Conservation (phyloP, 2,797 vertebrate species). For the Gymnothorax javanicus region DNA sequence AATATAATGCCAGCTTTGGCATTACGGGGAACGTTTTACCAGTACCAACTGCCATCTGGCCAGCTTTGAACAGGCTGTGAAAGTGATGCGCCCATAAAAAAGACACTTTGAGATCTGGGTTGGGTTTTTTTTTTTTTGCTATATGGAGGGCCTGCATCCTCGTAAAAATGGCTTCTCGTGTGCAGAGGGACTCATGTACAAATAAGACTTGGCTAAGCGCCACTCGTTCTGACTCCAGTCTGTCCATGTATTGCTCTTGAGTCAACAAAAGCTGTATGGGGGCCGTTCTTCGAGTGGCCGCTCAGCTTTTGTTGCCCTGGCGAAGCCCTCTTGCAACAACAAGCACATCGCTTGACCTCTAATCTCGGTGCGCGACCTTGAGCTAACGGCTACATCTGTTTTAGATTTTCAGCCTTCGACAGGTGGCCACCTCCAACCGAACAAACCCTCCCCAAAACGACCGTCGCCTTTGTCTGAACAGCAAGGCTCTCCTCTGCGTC, state of each 20-base stretch:
- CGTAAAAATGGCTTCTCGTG: not conserved
- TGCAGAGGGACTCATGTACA: not conserved
- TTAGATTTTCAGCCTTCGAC: constrained; percentile 25
- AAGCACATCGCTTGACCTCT: constrained; percentile 31
- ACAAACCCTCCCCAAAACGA: not conserved
- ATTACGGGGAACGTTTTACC: not conserved
- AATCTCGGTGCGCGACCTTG: constrained; percentile 28
- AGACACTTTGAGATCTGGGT: not conserved
- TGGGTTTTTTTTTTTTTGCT: not conserved
- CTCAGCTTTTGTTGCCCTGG: constrained; percentile 15
- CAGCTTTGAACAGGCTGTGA: not conserved
- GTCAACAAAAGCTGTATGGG: constrained; percentile 18
- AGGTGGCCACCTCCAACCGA: constrained; percentile 21
- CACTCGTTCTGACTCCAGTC: not conserved
- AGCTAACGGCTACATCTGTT: constrained; percentile 28
- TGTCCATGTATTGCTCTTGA: not conserved
- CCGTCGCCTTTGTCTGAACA: not conserved
- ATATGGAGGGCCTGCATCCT: not conserved
- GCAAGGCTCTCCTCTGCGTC: not conserved
- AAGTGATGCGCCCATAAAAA: not conserved
- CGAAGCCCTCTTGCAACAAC: constrained; percentile 27
- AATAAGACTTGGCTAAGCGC: not conserved
- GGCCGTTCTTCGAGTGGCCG: not conserved
- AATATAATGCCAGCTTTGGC: not conserved
- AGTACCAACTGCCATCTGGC: not conserved